These are phyloP conservation scores for Hippasteria phrygiana DNA, from an alignment of 53 echinoderm and acorn worm genomes.

Conservation along the genomic window DNA sequence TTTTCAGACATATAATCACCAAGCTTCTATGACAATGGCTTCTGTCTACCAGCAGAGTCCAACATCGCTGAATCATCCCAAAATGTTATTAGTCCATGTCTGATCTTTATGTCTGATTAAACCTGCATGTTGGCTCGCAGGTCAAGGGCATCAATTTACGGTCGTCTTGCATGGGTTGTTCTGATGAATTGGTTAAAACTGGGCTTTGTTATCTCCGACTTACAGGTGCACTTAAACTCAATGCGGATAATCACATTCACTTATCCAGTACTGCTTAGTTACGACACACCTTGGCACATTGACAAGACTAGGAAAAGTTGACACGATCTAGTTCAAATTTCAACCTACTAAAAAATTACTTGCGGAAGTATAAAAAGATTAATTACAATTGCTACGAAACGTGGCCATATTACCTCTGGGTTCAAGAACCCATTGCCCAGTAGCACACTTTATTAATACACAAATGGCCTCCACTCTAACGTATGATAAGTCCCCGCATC, in stretches of 20 bases:
- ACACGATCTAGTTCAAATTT: too few species aligned
- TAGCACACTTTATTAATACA: slow-evolving; percentile 2
- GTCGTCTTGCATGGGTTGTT: not conserved
- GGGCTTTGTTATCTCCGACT: too few species aligned
- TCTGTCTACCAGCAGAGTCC: not conserved
- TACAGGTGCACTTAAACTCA: too few species aligned
- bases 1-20: too few species aligned
- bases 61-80: slow-evolving; percentile 7
- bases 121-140: not conserved
- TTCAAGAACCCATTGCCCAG: not conserved
- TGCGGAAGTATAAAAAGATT: too few species aligned
- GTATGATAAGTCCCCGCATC: slow-evolving; percentile 43
- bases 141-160: not conserved
- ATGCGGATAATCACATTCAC: too few species aligned
- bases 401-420: not conserved
- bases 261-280: too few species aligned
- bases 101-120: not conserved
- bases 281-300: too few species aligned
- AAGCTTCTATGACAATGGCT: not conserved
- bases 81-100: slow-evolving; percentile 2
- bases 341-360: too few species aligned
- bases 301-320: too few species aligned
- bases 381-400: too few species aligned
- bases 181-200: too few species aligned
- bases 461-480: slow-evolving; percentile 34